These are phyloP conservation scores for Lottia scabra DNA, from an alignment of 2,888 invertebrate species.

Conservation along the genomic window DNA sequence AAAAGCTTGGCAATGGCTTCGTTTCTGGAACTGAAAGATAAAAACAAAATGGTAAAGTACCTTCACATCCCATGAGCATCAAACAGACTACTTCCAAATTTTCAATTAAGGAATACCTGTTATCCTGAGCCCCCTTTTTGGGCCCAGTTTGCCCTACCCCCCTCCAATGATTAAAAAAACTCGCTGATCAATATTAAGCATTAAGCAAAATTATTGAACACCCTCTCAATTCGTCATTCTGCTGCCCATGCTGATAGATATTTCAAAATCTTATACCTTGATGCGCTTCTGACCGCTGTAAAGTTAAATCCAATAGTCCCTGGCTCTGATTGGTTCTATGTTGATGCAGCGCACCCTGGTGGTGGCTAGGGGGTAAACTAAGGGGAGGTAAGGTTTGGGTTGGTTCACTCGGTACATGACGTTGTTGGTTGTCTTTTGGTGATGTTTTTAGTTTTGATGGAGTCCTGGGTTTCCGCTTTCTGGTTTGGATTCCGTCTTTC, in stretches of 20 bases:
- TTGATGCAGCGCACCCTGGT: not conserved
- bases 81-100: too few relatives aligned
- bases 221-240: too few relatives aligned
- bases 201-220: too few relatives aligned
- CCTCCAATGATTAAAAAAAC: too few relatives aligned
- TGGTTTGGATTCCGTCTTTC: slow-evolving; percentile 93
- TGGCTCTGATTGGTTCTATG: slow-evolving; percentile 22
- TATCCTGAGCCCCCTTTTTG: too few relatives aligned
- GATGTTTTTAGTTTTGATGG: slow-evolving; percentile 34
- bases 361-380: slow-evolving; percentile 1
- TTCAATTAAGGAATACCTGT: too few relatives aligned
- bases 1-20: slow-evolving; percentile 14
- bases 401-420: not conserved
- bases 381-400: not conserved
- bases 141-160: too few relatives aligned
- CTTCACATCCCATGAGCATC: too few relatives aligned
- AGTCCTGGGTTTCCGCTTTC: slow-evolving; percentile 79
- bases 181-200: too few relatives aligned
- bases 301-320: slow-evolving; percentile 34
- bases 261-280: not conserved
- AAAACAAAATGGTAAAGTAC: too few relatives aligned
- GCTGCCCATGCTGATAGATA: too few relatives aligned
- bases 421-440: slow-evolving; percentile 24
- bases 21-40: slow-evolving; percentile 10
- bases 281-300: slow-evolving; percentile 25